A percentile compares a stretch with the other conserved stretches of the same genome.
Conservation (phyloP, 2,113 vertebrate genomes). For the Pogona vitticeps region DNA sequence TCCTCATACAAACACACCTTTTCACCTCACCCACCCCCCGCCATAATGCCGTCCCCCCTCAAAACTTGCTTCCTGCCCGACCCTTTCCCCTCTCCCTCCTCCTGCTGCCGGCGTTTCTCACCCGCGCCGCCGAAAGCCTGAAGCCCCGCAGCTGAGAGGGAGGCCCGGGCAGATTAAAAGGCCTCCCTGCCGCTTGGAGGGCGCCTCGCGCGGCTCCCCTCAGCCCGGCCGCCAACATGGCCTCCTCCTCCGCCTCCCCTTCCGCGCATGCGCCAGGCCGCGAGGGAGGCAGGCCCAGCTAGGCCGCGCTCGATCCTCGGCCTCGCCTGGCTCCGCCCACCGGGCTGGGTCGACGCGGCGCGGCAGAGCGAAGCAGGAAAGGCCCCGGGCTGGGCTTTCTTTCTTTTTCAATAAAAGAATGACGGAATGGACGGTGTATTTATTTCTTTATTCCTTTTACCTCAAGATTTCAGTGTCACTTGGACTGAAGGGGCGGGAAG, state of each 20-base stretch:
- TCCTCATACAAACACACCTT: neutral
- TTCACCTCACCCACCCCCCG: no score
- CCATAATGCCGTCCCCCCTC: neutral
- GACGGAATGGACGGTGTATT: no score
- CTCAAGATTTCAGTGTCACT: no score
- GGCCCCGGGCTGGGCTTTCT: no score
- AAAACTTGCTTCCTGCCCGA: neutral
- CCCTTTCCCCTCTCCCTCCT: neutral
- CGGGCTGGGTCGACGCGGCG: neutral
- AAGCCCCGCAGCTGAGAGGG: neutral
- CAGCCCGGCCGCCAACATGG: neutral
- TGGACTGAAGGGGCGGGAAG: no score
- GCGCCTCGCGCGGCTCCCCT: neutral
- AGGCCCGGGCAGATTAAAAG: no score
- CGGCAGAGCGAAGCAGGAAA: no score
- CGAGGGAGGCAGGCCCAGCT: neutral
- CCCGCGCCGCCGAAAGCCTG: neutral
- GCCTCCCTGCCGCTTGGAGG: neutral
- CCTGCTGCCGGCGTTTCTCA: neutral
- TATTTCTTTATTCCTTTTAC: no score
- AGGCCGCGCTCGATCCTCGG: neutral
- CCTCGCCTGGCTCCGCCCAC: neutral
- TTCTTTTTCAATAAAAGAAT: neutral
- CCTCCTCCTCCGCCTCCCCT: neutral
- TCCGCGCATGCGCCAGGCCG: neutral